Conservation (phyloP, 2,797 vertebrate genomes). For the Brachymystax lenok region DNA sequence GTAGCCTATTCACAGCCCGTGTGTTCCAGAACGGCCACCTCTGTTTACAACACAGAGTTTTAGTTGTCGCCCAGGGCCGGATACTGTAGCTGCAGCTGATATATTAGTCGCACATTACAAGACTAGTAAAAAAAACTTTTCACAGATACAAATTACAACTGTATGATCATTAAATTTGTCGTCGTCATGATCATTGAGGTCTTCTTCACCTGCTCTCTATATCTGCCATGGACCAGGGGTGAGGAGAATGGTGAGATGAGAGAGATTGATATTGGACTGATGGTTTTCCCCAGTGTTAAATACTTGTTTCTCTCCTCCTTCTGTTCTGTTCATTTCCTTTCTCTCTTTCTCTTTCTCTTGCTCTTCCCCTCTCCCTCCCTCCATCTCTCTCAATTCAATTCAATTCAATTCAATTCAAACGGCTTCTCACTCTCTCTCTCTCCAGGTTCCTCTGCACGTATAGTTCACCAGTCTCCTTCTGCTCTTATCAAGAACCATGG, state of each 20-base stretch:
- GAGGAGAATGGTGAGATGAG: background rate
- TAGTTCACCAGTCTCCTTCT: constrained; percentile 30
- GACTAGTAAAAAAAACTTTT: background rate
- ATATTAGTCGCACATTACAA: background rate
- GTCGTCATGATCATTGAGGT: too few relatives aligned
- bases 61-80: too few relatives aligned
- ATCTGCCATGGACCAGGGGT: constrained; percentile 24
- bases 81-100: background rate
- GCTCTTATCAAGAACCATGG: constrained; percentile 12
- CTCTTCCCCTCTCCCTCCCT: too few relatives aligned
- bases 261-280: background rate
- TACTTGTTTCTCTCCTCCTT: too few relatives aligned
- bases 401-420: too few relatives aligned
- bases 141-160: background rate
- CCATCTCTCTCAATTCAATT: too few relatives aligned
- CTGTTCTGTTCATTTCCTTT: too few relatives aligned
- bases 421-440: background rate
- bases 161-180: background rate
- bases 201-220: background rate
- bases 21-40: background rate
- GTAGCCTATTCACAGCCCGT: too few relatives aligned
- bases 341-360: too few relatives aligned
- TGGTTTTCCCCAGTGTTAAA: too few relatives aligned
- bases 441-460: constrained; percentile 11
- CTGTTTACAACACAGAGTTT: background rate